Conservation (phyloP, 2,113 vertebrate species). For the Numida meleagris region DNA sequence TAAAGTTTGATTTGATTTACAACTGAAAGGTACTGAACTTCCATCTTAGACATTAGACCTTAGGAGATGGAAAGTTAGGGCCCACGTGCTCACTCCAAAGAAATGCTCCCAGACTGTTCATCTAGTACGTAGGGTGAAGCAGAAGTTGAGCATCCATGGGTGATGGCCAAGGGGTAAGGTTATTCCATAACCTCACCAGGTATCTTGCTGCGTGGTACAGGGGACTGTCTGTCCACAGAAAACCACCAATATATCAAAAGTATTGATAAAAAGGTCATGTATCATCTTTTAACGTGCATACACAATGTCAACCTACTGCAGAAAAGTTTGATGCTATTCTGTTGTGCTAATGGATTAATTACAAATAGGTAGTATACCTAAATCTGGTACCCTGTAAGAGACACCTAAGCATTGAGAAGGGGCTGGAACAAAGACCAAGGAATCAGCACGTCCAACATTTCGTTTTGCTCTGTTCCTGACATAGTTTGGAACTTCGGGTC, state of each 20-base stretch:
- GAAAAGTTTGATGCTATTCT: background rate
- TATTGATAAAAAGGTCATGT: background rate
- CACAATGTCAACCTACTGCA: background rate
- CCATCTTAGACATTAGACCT: background rate
- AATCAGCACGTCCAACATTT: background rate
- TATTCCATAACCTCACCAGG: background rate
- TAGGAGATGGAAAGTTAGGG: background rate
- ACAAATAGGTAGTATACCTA: background rate
- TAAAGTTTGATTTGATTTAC: background rate
- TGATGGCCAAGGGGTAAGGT: background rate
- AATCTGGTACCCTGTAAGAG: background rate
- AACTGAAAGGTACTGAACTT: background rate
- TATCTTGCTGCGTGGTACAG: fast-evolving
- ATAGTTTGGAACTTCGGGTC: background rate
- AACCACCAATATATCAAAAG: background rate
- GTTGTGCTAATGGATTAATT: background rate
- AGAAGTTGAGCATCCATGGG: background rate
- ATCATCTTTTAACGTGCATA: background rate
- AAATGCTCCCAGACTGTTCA: background rate
- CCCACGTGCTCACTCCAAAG: background rate
- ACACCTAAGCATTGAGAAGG: background rate
- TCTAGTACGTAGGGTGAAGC: background rate
- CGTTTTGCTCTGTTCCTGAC: background rate
- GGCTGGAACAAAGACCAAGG: background rate
- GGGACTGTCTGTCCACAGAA: background rate